A percentile compares a stretch with the other conserved stretches of the same genome.
phyloP scores from a whole-genome alignment of 2,113 vertebrate species.

The Microcebus lehilahytsara region DNA sequence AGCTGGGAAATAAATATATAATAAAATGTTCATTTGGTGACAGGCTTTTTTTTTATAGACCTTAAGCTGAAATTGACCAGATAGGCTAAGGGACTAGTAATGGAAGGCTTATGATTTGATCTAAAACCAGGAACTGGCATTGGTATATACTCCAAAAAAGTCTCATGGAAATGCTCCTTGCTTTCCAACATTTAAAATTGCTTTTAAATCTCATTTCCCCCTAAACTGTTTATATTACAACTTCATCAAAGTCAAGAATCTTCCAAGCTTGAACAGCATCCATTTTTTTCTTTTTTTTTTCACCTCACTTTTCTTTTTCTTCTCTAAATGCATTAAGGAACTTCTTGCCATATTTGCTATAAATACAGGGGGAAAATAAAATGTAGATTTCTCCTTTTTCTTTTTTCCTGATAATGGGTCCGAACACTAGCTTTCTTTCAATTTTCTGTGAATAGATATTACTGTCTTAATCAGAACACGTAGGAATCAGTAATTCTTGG shows the following conservation, averaged over 20 bases:
- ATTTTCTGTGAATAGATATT: background rate
- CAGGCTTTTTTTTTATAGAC: background rate
- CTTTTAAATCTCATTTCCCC: background rate
- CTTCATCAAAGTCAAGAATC: background rate
- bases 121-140: background rate
- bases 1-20: background rate
- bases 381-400: background rate
- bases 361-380: background rate
- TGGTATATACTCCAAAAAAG: background rate
- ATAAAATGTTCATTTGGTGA: background rate
- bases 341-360: background rate
- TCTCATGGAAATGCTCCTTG: background rate
- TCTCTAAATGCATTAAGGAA: background rate
- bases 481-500: background rate
- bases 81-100: background rate
- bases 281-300: background rate
- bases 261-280: background rate
- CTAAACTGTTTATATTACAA: background rate
- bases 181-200: conserved; percentile 12
- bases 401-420: background rate
- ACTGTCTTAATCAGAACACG: background rate
- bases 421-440: conserved; percentile 12
- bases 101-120: background rate
- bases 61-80: background rate
- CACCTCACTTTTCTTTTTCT: background rate